These are phyloP conservation scores for Euclidia mi DNA, from an alignment of 2,888 invertebrate genomes.

Conservation along the genomic window DNA sequence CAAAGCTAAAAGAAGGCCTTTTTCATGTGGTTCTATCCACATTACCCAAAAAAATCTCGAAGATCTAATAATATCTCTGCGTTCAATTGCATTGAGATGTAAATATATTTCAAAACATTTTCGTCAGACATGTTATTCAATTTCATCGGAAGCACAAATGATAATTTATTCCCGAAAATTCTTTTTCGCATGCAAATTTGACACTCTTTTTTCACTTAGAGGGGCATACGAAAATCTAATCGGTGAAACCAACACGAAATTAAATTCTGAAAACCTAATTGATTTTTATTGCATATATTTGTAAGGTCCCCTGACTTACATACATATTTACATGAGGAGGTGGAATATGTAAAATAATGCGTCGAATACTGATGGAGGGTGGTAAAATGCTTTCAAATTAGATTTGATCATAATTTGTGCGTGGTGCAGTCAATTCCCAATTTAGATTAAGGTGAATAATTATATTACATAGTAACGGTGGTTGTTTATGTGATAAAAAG, in stretches of 20 bases:
- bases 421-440: neutral
- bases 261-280: slow-evolving; percentile 47
- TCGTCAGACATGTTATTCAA: neutral
- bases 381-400: slow-evolving; percentile 25
- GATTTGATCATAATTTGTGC: slow-evolving; percentile 13
- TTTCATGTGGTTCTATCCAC: no score
- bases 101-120: no score
- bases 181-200: slow-evolving; percentile 40
- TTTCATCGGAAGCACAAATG: neutral
- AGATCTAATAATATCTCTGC: no score
- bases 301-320: slow-evolving; percentile 26
- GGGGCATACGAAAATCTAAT: slow-evolving; percentile 44
- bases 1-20: no score
- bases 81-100: no score
- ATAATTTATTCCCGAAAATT: neutral
- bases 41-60: no score
- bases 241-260: slow-evolving; percentile 41
- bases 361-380: slow-evolving; percentile 41
- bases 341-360: slow-evolving; percentile 28
- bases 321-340: slow-evolving; percentile 45
- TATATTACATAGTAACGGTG: neutral
- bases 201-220: slow-evolving; percentile 27
- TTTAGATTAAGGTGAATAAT: neutral
- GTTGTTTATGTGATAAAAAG: no score
- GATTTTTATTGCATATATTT: slow-evolving; percentile 44